A percentile compares a stretch with the other conserved stretches of the same genome.
phyloP scores from a whole-genome alignment of 2,888 invertebrate species.

The Trachelus tabidus region DNA sequence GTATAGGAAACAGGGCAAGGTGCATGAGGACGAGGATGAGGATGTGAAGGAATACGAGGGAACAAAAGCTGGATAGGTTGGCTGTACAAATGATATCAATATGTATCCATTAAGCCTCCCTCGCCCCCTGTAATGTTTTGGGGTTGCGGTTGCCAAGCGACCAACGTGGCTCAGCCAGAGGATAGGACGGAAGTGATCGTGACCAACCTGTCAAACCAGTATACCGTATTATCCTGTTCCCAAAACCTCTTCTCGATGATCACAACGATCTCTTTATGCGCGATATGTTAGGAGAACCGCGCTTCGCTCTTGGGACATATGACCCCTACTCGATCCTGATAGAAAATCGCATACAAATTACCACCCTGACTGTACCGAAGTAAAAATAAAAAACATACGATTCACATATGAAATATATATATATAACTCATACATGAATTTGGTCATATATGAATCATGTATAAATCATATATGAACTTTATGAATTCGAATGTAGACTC shows the following conservation, averaged over 20 bases:
- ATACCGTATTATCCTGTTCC: background rate
- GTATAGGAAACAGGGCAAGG: background rate
- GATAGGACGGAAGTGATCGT: slow-evolving; percentile 42
- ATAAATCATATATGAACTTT: too few relatives aligned
- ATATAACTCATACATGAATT: too few relatives aligned
- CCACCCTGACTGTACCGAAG: background rate
- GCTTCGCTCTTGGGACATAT: background rate
- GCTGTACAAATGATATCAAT: slow-evolving; percentile 56
- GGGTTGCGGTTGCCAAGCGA: slow-evolving; percentile 46
- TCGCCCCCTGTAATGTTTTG: slow-evolving; percentile 33
- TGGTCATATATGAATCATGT: too few relatives aligned
- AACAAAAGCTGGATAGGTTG: slow-evolving; percentile 7
- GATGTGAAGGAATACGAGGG: slow-evolving; percentile 7
- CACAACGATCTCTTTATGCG: slow-evolving; percentile 2
- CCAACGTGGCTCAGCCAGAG: slow-evolving; percentile 25
- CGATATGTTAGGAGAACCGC: background rate
- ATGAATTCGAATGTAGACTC: too few relatives aligned
- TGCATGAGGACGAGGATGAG: background rate
- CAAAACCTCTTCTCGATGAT: background rate
- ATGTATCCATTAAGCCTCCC: slow-evolving; percentile 55
- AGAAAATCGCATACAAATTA: background rate
- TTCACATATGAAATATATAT: too few relatives aligned
- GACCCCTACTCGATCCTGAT: background rate
- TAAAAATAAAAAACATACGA: too few relatives aligned
- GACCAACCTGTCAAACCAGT: slow-evolving; percentile 43